These are phyloP conservation scores for Lathronympha strigana DNA, from an alignment of 2,888 invertebrate species.

Conservation along the genomic window DNA sequence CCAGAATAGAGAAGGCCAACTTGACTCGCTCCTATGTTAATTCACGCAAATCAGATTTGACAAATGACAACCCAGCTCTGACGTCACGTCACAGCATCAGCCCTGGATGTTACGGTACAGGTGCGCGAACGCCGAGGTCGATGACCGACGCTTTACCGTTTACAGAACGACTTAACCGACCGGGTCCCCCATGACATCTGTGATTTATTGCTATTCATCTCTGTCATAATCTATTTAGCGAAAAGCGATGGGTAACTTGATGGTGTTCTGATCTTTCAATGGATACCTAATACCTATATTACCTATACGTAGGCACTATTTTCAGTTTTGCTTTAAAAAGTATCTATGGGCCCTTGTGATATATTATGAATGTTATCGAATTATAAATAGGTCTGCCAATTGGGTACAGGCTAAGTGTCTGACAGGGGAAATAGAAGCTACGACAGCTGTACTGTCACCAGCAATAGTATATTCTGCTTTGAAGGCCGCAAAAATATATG, in stretches of 20 bases:
- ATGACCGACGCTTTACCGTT: background rate
- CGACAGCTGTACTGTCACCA: too few species aligned
- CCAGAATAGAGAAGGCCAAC: background rate
- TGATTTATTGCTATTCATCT: constrained; percentile 11
- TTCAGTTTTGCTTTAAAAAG: background rate
- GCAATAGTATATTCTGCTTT: too few species aligned
- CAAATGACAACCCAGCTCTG: background rate
- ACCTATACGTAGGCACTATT: too few species aligned
- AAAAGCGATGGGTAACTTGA: background rate
- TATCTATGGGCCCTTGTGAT: background rate
- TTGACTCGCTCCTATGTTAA: background rate
- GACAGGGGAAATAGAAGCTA: too few species aligned
- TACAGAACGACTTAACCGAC: constrained; percentile 12
- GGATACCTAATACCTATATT: too few species aligned
- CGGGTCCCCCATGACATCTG: background rate
- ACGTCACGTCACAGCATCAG: constrained; percentile 8
- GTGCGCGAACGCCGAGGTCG: constrained; percentile 8
- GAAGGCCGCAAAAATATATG: too few species aligned
- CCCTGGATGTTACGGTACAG: constrained; percentile 27
- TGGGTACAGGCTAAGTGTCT: too few species aligned
- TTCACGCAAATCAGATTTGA: constrained; percentile 3
- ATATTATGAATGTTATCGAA: background rate
- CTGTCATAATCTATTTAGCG: background rate
- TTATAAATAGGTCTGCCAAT: too few species aligned
- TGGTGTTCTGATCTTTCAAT: background rate